phyloP scores from a whole-genome alignment of 2,113 vertebrate species.

The Megalops atlanticus region DNA sequence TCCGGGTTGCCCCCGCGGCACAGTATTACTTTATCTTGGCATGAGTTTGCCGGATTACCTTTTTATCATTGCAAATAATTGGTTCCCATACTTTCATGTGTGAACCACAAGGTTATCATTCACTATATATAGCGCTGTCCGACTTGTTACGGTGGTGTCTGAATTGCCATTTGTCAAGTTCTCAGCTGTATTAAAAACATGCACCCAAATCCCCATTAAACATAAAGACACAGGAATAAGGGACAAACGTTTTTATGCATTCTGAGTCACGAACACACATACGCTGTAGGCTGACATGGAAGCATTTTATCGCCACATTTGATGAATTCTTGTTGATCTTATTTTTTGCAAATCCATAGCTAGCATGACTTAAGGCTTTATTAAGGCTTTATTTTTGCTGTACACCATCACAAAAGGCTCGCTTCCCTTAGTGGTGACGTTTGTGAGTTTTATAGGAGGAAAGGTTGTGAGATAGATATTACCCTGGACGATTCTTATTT shows the following conservation, averaged over 20 bases:
- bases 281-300: not conserved
- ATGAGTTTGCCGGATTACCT: conserved; percentile 35
- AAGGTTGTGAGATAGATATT: conserved; percentile 17
- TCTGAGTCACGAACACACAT: not conserved
- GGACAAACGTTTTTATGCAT: not conserved
- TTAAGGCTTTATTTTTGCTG: not conserved
- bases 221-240: not conserved
- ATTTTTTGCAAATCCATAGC: not conserved
- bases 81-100: conserved; percentile 38
- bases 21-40: conserved; percentile 39
- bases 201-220: not conserved
- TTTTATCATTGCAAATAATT: conserved; percentile 48
- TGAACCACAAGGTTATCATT: conserved; percentile 54
- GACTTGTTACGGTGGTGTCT: not conserved
- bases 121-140: conserved; percentile 49
- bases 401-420: conserved; percentile 16
- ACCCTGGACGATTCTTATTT: not conserved
- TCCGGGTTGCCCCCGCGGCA: not conserved
- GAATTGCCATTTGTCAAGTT: conserved; percentile 12
- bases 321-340: not conserved
- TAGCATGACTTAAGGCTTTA: too few species aligned
- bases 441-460: conserved; percentile 25
- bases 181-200: not conserved
- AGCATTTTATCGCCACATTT: not conserved
- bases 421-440: conserved; percentile 6